Conservation (phyloP, 1,140 invertebrate genomes). For the Drosophila grimshawi region DNA sequence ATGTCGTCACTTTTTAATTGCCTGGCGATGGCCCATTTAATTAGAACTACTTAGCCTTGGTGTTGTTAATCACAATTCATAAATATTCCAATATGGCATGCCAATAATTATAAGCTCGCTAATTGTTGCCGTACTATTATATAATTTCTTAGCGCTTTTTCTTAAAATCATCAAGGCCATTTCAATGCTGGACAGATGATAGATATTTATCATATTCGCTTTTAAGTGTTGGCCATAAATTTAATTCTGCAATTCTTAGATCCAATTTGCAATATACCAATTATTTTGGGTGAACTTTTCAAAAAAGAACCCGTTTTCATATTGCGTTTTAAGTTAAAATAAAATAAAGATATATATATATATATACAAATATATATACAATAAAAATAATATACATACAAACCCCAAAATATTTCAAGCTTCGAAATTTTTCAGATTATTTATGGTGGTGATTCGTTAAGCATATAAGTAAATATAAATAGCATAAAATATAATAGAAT, state of each 20-base stretch:
- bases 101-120: conserved; percentile 37
- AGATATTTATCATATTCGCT: not conserved
- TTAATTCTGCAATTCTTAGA: conserved; percentile 19
- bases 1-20: conserved; percentile 20
- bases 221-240: not conserved
- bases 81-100: conserved; percentile 27
- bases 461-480: not conserved
- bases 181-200: not conserved
- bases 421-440: not conserved
- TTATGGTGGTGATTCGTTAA: not conserved
- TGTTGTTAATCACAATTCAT: conserved; percentile 55
- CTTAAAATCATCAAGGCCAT: conserved; percentile 25
- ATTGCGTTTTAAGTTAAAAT: conserved; percentile 1
- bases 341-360: not conserved
- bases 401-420: not conserved
- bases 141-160: conserved; percentile 20
- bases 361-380: no score
- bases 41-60: conserved; percentile 37
- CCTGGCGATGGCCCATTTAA: conserved; percentile 53
- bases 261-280: conserved; percentile 5
- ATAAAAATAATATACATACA: no score
- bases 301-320: conserved; percentile 20
- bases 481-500: not conserved
- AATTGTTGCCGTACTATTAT: conserved; percentile 36
- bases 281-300: conserved; percentile 19